phyloP scores from a whole-genome alignment of 1,140 invertebrate species.

The Ganaspis sp. region DNA sequence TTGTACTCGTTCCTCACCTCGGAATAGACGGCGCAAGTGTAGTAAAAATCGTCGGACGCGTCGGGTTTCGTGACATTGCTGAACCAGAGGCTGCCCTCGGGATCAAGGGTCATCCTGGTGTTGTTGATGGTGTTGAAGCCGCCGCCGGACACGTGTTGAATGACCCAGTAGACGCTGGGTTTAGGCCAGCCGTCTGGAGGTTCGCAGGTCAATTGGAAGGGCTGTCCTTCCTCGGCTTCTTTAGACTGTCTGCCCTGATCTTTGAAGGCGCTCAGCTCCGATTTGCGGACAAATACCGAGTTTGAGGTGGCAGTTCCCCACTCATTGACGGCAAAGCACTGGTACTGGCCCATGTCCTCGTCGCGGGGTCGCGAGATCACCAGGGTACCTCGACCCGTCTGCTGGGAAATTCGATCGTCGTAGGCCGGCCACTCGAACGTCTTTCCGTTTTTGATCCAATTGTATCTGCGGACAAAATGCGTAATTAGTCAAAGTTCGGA shows the following conservation, averaged over 20 bases:
- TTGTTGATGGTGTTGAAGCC: conserved; percentile 93
- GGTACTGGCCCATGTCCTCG: conserved; percentile 97
- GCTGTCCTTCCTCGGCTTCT: conserved; percentile 89
- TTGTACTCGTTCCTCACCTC: conserved; percentile 93
- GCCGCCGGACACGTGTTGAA: conserved; percentile 87
- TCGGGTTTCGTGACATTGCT: conserved; percentile 93
- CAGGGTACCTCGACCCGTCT: conserved; percentile 92
- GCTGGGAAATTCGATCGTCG: conserved; percentile 94
- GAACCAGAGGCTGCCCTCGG: conserved; percentile 94
- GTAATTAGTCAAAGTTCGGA: too few relatives aligned
- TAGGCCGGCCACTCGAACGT: conserved; percentile 93
- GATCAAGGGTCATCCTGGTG: conserved; percentile 94
- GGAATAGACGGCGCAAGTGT: conserved; percentile 93
- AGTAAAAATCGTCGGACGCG: conserved; percentile 87
- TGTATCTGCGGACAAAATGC: conserved; percentile 84
- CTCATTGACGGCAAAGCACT: conserved; percentile 97
- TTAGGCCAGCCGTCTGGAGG: conserved; percentile 96
- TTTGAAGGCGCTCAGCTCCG: conserved; percentile 94
- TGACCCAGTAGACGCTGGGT: conserved; percentile 95
- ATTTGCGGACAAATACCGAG: conserved; percentile 95
- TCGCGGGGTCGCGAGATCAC: conserved; percentile 91
- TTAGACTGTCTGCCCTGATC: conserved; percentile 81
- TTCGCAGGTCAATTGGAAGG: conserved; percentile 90
- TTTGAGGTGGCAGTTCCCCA: conserved; percentile 96
- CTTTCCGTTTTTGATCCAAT: conserved; percentile 97